Conservation (phyloP, 2,888 invertebrate species). For the Chaetogeoica ovagalla region DNA sequence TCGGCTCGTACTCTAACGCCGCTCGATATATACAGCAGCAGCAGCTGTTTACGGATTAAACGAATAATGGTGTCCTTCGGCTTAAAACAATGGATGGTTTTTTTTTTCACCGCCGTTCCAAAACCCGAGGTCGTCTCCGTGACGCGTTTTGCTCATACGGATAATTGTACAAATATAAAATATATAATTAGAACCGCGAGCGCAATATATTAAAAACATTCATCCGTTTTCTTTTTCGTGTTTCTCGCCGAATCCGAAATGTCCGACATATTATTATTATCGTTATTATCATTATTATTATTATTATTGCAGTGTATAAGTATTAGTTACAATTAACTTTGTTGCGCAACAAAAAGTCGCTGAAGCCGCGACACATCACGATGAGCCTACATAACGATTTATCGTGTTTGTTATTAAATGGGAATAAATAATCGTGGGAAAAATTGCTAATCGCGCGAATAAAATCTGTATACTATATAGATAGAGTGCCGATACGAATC, state of each 20-base stretch:
- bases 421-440: conserved; percentile 23
- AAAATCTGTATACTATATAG: neutral
- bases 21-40: too few relatives aligned
- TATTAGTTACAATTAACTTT: neutral
- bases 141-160: conserved; percentile 13
- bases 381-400: neutral
- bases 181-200: neutral
- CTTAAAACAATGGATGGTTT: conserved; percentile 36
- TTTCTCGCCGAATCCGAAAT: conserved; percentile 6
- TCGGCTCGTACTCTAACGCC: too few relatives aligned
- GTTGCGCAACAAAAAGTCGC: neutral
- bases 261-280: too few relatives aligned
- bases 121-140: conserved; percentile 37
- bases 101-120: neutral
- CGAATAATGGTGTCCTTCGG: neutral
- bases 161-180: too few relatives aligned
- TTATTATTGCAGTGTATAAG: too few relatives aligned
- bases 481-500: neutral
- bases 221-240: conserved; percentile 4
- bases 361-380: conserved; percentile 1
- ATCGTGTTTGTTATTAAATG: too few relatives aligned
- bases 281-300: too few relatives aligned
- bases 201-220: neutral
- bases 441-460: conserved; percentile 9
- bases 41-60: neutral